Conservation (phyloP, 2,888 invertebrate species). For the Torymus aiolomorphi region DNA sequence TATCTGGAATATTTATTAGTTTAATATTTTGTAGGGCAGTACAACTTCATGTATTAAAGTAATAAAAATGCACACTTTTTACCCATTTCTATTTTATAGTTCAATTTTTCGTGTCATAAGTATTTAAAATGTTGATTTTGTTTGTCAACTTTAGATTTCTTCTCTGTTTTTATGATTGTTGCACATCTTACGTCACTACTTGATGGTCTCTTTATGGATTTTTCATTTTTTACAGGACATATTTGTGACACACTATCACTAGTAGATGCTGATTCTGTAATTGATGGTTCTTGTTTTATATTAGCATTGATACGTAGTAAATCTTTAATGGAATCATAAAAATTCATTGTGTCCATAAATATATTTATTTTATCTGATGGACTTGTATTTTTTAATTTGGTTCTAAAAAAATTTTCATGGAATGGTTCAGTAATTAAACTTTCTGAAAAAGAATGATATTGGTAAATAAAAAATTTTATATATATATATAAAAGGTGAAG, state of each 20-base stretch:
- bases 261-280: slow-evolving; percentile 11
- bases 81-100: slow-evolving; percentile 49
- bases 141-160: slow-evolving; percentile 37
- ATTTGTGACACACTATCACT: not conserved
- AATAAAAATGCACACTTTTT: slow-evolving; percentile 68
- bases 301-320: not conserved
- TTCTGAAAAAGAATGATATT: slow-evolving; percentile 61
- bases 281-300: slow-evolving; percentile 19
- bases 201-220: slow-evolving; percentile 9
- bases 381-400: slow-evolving; percentile 35
- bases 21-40: slow-evolving; percentile 63
- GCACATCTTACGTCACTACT: slow-evolving; percentile 50
- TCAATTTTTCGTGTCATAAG: slow-evolving; percentile 16
- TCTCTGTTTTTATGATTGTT: slow-evolving; percentile 24
- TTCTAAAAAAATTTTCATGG: slow-evolving; percentile 60
- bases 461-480: slow-evolving; percentile 4
- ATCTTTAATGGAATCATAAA: slow-evolving; percentile 57
- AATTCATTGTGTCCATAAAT: slow-evolving; percentile 60
- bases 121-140: slow-evolving; percentile 22
- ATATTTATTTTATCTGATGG: slow-evolving; percentile 47
- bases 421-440: slow-evolving; percentile 68
- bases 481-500: too few species aligned
- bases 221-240: not conserved
- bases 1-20: slow-evolving; percentile 34
- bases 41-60: slow-evolving; percentile 66